These are phyloP conservation scores for Sturnus vulgaris DNA, from an alignment of 2,113 vertebrate species.

Conservation along the genomic window DNA sequence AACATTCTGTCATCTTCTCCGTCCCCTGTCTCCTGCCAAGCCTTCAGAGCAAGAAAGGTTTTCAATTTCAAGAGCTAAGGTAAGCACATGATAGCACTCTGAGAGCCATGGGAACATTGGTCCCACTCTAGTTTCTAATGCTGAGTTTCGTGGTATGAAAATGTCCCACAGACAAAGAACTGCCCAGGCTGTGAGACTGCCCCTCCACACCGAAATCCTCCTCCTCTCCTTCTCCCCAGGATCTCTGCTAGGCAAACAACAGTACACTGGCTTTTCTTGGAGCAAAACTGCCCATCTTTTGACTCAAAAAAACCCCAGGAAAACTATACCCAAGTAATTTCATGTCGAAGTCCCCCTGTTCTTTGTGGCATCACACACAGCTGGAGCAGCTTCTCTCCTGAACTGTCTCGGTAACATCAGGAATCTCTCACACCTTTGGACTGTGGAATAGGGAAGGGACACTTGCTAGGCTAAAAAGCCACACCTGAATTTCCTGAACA, in stretches of 20 bases:
- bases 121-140: not conserved
- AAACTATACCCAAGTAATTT: not conserved
- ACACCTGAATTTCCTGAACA: not conserved
- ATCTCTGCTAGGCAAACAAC: not conserved
- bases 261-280: not conserved
- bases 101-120: not conserved
- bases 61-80: not conserved
- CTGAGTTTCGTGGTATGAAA: not conserved
- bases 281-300: not conserved
- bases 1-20: not conserved
- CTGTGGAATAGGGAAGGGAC: not conserved
- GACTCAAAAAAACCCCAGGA: not conserved
- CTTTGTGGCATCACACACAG: not conserved
- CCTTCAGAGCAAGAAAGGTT: not conserved
- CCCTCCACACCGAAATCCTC: not conserved
- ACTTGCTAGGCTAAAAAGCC: not conserved
- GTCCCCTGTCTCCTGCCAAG: not conserved
- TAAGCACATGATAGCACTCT: not conserved
- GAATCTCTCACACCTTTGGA: not conserved
- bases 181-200: not conserved
- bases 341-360: not conserved
- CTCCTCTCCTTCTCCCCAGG: not conserved
- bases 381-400: not conserved
- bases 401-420: not conserved
- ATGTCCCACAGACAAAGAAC: not conserved